Evolutionary conservation across 2,113 vertebrate genomes (phyloP).

Genomic region (Sinosuthora webbiana): DNA sequence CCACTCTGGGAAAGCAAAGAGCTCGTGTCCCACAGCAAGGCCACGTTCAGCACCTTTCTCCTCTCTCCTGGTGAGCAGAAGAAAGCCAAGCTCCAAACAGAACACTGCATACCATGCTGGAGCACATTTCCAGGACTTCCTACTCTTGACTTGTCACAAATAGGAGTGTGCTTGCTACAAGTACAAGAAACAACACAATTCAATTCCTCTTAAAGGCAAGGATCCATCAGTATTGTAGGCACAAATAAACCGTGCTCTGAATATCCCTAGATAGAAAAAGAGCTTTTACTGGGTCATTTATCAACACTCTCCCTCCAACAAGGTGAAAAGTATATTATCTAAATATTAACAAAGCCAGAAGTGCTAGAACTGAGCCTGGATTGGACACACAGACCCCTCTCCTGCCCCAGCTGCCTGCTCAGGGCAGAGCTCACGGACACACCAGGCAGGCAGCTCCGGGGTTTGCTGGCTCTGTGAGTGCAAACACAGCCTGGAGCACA

Average conservation of each 20-base stretch:
- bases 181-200: not conserved
- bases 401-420: not conserved
- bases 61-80: not conserved
- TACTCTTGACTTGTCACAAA: not conserved
- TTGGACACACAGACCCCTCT: not conserved
- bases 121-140: not conserved
- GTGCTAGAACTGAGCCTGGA: not conserved
- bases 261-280: not conserved
- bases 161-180: not conserved
- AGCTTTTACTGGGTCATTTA: not conserved
- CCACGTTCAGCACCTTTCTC: not conserved
- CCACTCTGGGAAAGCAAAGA: not conserved
- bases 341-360: not conserved
- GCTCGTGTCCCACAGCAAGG: rapidly evolving
- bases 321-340: not conserved
- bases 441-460: not conserved
- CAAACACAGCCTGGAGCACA: not conserved
- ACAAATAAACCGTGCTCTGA: not conserved
- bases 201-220: not conserved
- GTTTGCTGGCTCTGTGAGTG: not conserved
- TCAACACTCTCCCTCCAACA: not conserved
- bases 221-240: rapidly evolving
- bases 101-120: not conserved
- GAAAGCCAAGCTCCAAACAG: not conserved
- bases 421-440: not conserved